phyloP scores from a whole-genome alignment of 2,888 invertebrate species.

The Octonoba sinensis region DNA sequence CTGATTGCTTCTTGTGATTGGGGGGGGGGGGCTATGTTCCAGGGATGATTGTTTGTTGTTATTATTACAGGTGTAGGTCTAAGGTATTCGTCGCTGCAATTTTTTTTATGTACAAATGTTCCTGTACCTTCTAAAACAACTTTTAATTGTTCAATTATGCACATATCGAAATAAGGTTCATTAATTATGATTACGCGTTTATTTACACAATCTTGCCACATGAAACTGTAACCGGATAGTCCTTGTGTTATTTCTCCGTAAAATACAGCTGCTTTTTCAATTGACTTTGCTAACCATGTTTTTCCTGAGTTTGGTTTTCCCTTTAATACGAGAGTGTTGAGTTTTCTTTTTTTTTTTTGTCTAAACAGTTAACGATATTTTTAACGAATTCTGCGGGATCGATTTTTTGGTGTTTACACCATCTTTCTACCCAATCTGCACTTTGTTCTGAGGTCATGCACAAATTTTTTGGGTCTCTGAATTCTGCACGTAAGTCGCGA shows the following conservation, averaged over 20 bases:
- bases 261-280: background rate
- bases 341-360: slow-evolving; percentile 3
- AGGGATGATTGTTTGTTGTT: background rate
- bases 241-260: slow-evolving; percentile 22
- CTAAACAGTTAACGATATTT: background rate
- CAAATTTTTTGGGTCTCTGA: background rate
- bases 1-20: background rate
- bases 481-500: background rate
- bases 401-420: slow-evolving; percentile 17
- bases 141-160: slow-evolving; percentile 17
- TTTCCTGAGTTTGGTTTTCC: slow-evolving; percentile 8
- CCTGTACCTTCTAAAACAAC: slow-evolving; percentile 19
- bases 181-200: slow-evolving; percentile 25
- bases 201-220: slow-evolving; percentile 25
- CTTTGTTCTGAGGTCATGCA: background rate
- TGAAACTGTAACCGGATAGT: background rate
- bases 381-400: background rate
- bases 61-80: slow-evolving; percentile 16
- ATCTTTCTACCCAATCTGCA: background rate
- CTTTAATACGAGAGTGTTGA: background rate
- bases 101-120: slow-evolving; percentile 10
- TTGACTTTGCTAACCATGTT: background rate
- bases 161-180: slow-evolving; percentile 15
- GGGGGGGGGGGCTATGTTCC: background rate
- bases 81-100: slow-evolving; percentile 5